Evolutionary conservation across 2,113 vertebrate genomes (phyloP), one percentile per base, ranked within the genome.

Genomic region (Pelecanoides urinatrix): DNA sequence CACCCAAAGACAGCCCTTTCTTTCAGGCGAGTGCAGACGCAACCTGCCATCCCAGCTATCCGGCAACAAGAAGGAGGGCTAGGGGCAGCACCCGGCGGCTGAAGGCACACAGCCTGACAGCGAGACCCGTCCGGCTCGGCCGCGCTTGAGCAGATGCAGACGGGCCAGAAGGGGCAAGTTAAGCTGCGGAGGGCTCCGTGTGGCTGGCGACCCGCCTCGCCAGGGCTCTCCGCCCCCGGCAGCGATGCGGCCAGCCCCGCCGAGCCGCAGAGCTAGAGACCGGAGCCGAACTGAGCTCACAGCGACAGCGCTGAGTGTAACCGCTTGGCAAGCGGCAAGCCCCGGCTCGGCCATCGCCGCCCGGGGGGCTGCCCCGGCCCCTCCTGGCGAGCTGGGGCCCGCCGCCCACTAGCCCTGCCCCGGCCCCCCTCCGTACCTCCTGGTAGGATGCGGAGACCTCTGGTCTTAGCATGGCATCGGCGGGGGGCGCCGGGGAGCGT

Each of bases 351-450:
- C 40, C 40, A 40, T 40, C 40, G 40, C 40, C 40, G 40, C 40
- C 40, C 8, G 40, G 11, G 34, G 8, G 11, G 17, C 17, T 27
- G 70, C 53, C 23, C 34, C 58, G 11, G 44, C 25, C 49, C 8
- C n/a, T 21, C 34, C 66, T 30, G 45, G 22, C 22, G 9, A 62
- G 59, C 34, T 19, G 11, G 42, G 32, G 11, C 32, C 32, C 40
- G 49, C 75, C 20, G 61, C 67, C 30, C 77, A 1, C 45, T 19
- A 7, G n/a, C 77, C 56, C 90, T 16, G 22, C 55, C 17, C 22
- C 50, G 26, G 16, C 6, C 19, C 99, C 98, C 98, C 8, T 27
- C 50, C 59, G 56, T 98, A 99, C 99, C 99, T 99, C 99, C 88
- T 97, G 98, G 96, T 99, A 99, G 68, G 98, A 98, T 42, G 97